Conservation (phyloP, 2,888 invertebrate species). For the Sepiola atlantica region DNA sequence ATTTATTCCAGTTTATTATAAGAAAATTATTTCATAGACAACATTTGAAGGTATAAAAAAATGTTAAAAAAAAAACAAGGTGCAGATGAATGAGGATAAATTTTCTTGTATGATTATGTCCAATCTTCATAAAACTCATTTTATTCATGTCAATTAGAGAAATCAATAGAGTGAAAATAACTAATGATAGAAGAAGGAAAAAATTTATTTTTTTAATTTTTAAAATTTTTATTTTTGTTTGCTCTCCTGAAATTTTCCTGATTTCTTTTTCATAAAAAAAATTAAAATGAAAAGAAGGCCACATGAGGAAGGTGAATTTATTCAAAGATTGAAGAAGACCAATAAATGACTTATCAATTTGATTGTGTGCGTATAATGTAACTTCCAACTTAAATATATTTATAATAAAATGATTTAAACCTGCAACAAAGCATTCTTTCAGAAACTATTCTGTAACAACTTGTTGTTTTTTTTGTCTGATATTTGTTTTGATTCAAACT, state of each 20-base stretch:
- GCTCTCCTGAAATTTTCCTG: no score
- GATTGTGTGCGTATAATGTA: not conserved
- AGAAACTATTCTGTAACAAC: not conserved
- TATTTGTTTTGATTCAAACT: not conserved
- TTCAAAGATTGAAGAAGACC: not conserved
- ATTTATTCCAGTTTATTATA: not conserved
- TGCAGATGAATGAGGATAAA: not conserved
- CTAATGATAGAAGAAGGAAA: no score
- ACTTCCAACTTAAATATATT: not conserved
- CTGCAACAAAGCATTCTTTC: not conserved
- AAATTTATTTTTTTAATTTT: not conserved
- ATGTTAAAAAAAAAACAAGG: not conserved
- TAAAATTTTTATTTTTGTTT: no score
- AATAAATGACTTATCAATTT: not conserved
- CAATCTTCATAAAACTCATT: not conserved
- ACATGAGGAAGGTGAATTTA: slow-evolving; percentile 15
- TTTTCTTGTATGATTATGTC: not conserved
- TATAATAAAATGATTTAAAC: not conserved
- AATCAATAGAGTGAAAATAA: not conserved
- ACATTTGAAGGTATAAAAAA: not conserved
- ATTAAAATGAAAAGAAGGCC: not conserved
- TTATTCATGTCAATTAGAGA: not conserved
- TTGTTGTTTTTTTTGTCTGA: not conserved
- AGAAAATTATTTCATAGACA: not conserved
- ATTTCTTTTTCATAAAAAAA: not conserved